phyloP scores from a whole-genome alignment of 2,797 vertebrate species.

The Eospalax fontanierii region DNA sequence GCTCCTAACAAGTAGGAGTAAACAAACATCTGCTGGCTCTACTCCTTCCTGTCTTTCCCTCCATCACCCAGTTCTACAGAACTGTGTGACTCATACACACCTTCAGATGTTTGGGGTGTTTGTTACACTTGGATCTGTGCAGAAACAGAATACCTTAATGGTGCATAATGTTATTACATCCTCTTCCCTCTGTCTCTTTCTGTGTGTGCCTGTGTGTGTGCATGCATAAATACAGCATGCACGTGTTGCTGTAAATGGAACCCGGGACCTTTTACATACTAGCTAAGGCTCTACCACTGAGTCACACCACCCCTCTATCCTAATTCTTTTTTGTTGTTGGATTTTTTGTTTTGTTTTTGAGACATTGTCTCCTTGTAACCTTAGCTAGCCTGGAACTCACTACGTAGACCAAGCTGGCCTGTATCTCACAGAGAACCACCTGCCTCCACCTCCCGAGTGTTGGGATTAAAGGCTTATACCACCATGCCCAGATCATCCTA shows the following conservation, averaged over 20 bases:
- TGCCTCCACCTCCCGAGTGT: too few species aligned
- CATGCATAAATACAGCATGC: too few species aligned
- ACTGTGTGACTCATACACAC: conserved; percentile 62
- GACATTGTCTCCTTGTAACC: too few species aligned
- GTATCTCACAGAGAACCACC: too few species aligned
- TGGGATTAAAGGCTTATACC: too few species aligned
- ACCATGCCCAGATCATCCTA: neutral
- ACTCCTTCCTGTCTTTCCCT: conserved; percentile 7
- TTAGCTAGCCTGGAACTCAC: too few species aligned
- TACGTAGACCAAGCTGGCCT: too few species aligned
- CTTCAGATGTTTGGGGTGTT: conserved; percentile 57
- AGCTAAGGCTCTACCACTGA: neutral
- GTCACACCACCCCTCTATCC: too few species aligned
- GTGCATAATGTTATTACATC: neutral
- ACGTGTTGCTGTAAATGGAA: neutral
- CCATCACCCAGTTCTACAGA: neutral
- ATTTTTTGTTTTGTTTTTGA: too few species aligned
- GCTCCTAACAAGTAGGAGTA: conserved; percentile 20
- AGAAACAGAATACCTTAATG: conserved; percentile 56
- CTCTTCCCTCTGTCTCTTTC: neutral
- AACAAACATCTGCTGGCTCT: conserved; percentile 64
- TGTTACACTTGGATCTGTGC: conserved; percentile 43
- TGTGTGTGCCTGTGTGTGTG: neutral
- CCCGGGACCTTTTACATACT: too few species aligned
- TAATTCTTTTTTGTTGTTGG: neutral